Evolutionary conservation across 2,888 invertebrate genomes (phyloP), one percentile per base, ranked within the genome.

Genomic region (Dynastes maya): DNA sequence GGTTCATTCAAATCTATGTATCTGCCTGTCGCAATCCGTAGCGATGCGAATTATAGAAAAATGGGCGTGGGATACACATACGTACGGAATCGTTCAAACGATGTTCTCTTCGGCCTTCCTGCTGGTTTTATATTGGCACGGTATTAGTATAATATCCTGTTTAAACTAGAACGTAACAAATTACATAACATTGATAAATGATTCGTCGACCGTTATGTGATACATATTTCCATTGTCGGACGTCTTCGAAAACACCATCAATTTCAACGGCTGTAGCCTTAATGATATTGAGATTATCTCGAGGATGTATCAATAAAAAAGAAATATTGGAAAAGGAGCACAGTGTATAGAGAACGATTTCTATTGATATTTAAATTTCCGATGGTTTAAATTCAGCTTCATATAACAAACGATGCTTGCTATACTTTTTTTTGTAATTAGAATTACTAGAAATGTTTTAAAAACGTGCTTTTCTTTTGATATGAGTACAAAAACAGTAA

Each of bases 151-250:
- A 68, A 49, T 51, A 68, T 68, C 68, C 68, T 68, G 68, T 68
- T 51, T 53, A 68, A 68, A 68, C 51, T 68, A 51, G 68, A 68
- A 68, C 68, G 51, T 49, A 51, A 49, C 68, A 68, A 68, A 68
- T 68, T 68, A 51, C 51, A 68, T 68, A 68, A 68, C 68, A 40
- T 51, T 68, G 68, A 68, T 68, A 51, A 51, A 68, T 68, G 68
- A 68, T 51, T 29, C 68, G 22, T 4, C 29, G 29, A 63, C 63
- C 63, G 63, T 63, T 63, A 63, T 63, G 63, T 63, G 63, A 32
- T 32, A 63, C 32, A 63, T 63, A 63, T 63, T 58, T 32, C 63
- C 29, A 63, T 63, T 63, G 29, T 63, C 63, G 63, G 27, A 32
- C 32, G 29, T 32, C 63, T 63, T 63, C 63, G 63, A 29, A 32